Evolutionary conservation across 2,888 invertebrate genomes (phyloP), one percentile per base, ranked within the genome.

Genomic region (Dexiosoma caninum): DNA sequence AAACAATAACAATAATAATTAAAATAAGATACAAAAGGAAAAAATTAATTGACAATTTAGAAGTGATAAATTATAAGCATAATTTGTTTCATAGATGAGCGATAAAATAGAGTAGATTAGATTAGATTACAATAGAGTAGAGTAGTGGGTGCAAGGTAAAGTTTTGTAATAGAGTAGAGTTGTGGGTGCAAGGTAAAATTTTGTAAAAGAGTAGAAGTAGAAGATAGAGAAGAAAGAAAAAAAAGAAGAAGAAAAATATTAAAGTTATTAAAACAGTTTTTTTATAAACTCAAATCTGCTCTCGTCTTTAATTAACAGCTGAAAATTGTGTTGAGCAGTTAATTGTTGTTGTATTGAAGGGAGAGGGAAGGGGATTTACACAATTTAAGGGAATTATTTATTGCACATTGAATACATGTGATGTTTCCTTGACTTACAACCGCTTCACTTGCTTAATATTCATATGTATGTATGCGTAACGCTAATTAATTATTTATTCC

Each of bases 141-240:
- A 60, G 32, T 37, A 66, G n/a, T n/a, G n/a, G 32, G 23, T 62
- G 44, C 60, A 76, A 69, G 59, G 40, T 44, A 69, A 67, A 60
- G 19, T 59, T n/a, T 49, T 27, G 27, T 5, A 16, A 57, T 37
- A 37, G 12, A 46, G 9, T 12, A 21, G 42, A 32, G 21, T 35
- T 57, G 2, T 40, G 44, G 32, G 23, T 62, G 44, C 60, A 76
- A 69, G 59, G 40, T 44, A 69, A 67, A 60, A 23, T 59, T n/a
- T 49, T 35, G 51, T 53, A 7, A 55, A 37, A 78, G 27, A 67
- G 62, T 60, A 40, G n/a, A n/a, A 75, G 32, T 55, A 69, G 57
- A 76, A 80, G 64, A 70, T 67, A 71, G 32, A 44, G 60, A 76
- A 71, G 67, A 80, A 53, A 67, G n/a, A n/a, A n/a, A 35, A 69